phyloP scores from a whole-genome alignment of 2,888 invertebrate genomes.

The Eumacrocentrus americanus region DNA sequence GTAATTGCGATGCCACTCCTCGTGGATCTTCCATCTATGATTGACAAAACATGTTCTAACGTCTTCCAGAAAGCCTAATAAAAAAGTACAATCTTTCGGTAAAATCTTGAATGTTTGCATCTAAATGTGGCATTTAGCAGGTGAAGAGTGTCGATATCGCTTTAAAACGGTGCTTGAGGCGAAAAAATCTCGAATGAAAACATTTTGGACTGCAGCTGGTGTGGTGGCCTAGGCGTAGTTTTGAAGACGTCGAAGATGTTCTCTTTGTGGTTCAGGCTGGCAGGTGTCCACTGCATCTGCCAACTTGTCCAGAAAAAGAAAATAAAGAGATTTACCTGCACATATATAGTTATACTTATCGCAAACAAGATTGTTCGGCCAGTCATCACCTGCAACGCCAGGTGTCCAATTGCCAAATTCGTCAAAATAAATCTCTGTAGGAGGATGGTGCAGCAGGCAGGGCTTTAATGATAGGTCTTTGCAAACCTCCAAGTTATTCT shows the following conservation, averaged over 20 bases:
- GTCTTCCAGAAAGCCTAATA: too few species aligned
- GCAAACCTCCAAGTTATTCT: background rate
- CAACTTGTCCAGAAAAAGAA: constrained; percentile 1
- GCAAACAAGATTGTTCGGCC: background rate
- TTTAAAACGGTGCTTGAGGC: too few species aligned
- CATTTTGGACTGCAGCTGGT: background rate
- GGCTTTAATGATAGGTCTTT: constrained; percentile 15
- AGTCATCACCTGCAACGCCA: constrained; percentile 23
- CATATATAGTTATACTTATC: background rate
- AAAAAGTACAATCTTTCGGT: too few species aligned
- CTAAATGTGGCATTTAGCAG: too few species aligned
- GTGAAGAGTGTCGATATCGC: too few species aligned
- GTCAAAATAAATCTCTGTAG: constrained; percentile 3
- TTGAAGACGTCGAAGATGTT: background rate
- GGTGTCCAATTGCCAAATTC: constrained; percentile 17
- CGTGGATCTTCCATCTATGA: too few species aligned
- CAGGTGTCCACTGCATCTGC: constrained; percentile 24
- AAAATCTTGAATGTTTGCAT: too few species aligned
- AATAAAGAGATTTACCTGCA: constrained; percentile 7
- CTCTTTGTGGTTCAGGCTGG: background rate
- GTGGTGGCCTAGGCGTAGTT: background rate
- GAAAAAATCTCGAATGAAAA: background rate
- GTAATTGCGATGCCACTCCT: too few species aligned
- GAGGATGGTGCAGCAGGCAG: background rate
- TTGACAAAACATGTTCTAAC: too few species aligned